Base-by-base conservation (phyloP, 2,797 vertebrate species). In the Triplophysa yarkandensis region DNA sequence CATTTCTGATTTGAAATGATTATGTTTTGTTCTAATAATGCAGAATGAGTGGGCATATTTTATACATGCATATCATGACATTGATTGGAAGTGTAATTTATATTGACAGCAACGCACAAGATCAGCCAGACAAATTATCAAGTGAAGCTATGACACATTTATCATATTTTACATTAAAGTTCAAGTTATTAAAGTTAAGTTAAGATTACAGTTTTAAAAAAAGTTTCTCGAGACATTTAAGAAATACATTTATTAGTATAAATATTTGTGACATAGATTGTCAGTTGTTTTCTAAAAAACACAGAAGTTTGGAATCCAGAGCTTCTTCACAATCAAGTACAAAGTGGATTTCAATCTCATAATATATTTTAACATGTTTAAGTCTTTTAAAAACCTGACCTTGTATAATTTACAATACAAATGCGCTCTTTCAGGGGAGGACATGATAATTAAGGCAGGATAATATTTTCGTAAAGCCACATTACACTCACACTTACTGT, bases 391-490 rank as follows among this genome's bases (percentile, higher is more conserved):
- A 52, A 32, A 21, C 23, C 74, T 67, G 71, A 68, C 71, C 71
- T 77, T 58, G 58, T 76, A 16, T 32, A 74, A 52, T 65, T 68
- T 21, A 34, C 62, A n/a, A 55, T 30, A 65, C 50, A 69, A 62
- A 76, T 41, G 30, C 16, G 3, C 25, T 34, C 58, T 70, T 77
- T 75, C 57, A 75, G 41, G 68, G 30, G 44, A 68, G 69, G 68
- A 78, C 70, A 67, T 65, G 36, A 70, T 76, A 67, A 80, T 74
- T 44, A 73, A 63, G 69, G 17, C 61, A 30, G 58, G 76, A 55
- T 76, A 80, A 78, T 77, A 72, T 81, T 78, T 77, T 36, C 52
- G 67, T 58, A 66, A 66, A 71, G 67, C 67, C 68, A 60, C 10
- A 68, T 67, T 28, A 55, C n/a, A 48, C 17, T 36, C 44, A 54